Conservation (phyloP, 2,113 vertebrate species). For the Aphelocoma coerulescens region DNA sequence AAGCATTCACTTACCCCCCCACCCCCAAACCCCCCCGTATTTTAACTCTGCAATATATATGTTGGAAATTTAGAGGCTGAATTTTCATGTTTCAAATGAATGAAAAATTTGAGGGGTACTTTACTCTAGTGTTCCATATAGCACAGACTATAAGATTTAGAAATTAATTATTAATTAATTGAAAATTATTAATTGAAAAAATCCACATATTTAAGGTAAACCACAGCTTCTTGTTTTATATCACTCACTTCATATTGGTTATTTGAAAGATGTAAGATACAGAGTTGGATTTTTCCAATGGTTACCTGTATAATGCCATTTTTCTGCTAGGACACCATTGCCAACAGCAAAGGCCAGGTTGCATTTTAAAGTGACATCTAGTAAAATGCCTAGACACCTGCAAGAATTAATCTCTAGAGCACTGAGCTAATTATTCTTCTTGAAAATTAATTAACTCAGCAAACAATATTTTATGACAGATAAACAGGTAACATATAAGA, state of each 20-base stretch:
- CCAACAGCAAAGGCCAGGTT: neutral
- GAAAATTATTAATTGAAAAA: neutral
- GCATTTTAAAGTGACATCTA: neutral
- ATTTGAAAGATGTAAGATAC: neutral
- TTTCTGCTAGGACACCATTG: neutral
- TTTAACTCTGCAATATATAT: neutral
- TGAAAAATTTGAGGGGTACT: neutral
- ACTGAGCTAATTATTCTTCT: neutral
- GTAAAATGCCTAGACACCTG: neutral
- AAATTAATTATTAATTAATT: neutral
- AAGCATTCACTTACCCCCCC: neutral
- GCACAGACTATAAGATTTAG: neutral
- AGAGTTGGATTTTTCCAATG: neutral
- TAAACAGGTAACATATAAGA: neutral
- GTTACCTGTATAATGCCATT: neutral
- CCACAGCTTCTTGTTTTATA: neutral
- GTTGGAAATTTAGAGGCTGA: neutral
- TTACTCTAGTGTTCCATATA: neutral
- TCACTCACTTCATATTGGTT: neutral
- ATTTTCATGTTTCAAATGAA: neutral
- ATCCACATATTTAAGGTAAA: neutral
- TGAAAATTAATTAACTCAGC: neutral
- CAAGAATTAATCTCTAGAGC: neutral
- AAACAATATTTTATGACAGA: neutral
- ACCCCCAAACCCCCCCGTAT: too few relatives aligned